phyloP scores from a whole-genome alignment of 2,888 invertebrate species.

The Arenicola marina region DNA sequence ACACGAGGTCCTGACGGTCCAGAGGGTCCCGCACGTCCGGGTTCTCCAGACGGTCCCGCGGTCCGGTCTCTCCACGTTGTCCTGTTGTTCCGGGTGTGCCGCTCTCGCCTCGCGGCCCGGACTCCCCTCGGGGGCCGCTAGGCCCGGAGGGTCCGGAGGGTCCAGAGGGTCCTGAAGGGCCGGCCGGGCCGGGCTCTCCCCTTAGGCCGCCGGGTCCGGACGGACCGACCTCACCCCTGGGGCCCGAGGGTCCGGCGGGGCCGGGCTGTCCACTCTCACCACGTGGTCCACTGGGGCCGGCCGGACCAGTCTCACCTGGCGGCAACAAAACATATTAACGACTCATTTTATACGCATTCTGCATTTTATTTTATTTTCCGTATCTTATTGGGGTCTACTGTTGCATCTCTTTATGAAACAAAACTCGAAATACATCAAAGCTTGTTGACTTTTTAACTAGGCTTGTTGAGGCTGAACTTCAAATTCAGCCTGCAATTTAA shows the following conservation, averaged over 20 bases:
- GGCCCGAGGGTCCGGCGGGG: background rate
- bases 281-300: background rate
- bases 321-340: too few relatives aligned
- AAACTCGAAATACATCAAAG: too few relatives aligned
- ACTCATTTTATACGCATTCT: too few relatives aligned
- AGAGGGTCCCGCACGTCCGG: too few relatives aligned
- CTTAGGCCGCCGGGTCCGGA: conserved; percentile 14
- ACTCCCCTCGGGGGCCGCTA: background rate
- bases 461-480: too few relatives aligned
- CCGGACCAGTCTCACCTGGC: background rate
- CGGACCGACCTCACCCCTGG: conserved; percentile 13
- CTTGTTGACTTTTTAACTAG: too few relatives aligned
- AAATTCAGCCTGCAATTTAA: too few relatives aligned
- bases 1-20: too few relatives aligned
- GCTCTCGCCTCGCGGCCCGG: conserved; percentile 3
- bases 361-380: too few relatives aligned
- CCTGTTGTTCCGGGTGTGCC: conserved; percentile 23
- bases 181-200: conserved; percentile 42
- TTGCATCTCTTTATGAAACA: too few relatives aligned
- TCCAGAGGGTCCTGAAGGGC: conserved; percentile 18
- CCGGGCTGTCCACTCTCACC: background rate
- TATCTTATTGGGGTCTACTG: too few relatives aligned
- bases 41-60: conserved; percentile 11
- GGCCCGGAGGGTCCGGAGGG: conserved; percentile 13
- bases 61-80: conserved; percentile 42